A percentile compares a stretch with the other conserved stretches of the same genome.
Conservation (phyloP, 2,888 invertebrate genomes). For the Acrobasis suavella region DNA sequence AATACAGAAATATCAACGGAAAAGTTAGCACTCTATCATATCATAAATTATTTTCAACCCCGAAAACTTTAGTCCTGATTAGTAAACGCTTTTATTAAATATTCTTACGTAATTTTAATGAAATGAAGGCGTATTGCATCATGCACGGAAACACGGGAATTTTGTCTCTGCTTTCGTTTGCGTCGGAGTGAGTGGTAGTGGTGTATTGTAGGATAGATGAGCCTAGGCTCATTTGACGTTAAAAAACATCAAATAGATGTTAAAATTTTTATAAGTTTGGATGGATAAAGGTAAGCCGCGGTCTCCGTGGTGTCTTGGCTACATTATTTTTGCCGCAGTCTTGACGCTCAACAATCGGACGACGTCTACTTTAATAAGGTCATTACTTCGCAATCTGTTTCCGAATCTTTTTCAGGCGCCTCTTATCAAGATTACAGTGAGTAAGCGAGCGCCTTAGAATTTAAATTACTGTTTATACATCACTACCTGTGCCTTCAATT, state of each 20-base stretch:
- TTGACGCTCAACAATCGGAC: background rate
- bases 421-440: conserved; percentile 18
- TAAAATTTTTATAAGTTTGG: too few species aligned
- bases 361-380: conserved; percentile 20
- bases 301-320: too few species aligned
- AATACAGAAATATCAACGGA: too few species aligned
- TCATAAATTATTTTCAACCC: background rate
- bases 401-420: conserved; percentile 9
- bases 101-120: background rate
- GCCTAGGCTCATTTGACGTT: too few species aligned
- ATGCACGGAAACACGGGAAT: background rate
- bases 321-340: conserved; percentile 9
- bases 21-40: background rate
- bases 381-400: conserved; percentile 19
- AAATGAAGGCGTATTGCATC: background rate
- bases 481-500: background rate
- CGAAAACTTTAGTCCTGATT: background rate
- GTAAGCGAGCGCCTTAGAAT: background rate
- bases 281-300: background rate
- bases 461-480: conserved; percentile 14
- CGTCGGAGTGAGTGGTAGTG: background rate
- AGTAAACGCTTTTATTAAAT: background rate
- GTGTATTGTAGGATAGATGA: too few species aligned
- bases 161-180: background rate
- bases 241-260: too few species aligned